phyloP scores from a whole-genome alignment of 2,888 invertebrate genomes.

The Smittia aterrima region DNA sequence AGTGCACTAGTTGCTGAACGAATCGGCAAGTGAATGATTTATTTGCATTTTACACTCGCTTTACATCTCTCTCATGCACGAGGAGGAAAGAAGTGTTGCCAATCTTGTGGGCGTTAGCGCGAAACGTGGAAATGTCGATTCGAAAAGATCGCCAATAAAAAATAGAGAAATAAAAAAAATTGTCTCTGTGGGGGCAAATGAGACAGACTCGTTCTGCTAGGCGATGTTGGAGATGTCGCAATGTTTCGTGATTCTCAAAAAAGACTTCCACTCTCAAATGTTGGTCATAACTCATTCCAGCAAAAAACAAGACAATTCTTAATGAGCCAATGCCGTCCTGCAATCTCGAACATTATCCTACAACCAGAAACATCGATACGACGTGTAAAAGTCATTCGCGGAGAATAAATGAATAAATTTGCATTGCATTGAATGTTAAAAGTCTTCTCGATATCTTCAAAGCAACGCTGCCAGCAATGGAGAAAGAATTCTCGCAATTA shows the following conservation, averaged over 20 bases:
- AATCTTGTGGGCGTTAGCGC: not conserved
- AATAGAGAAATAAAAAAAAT: not conserved
- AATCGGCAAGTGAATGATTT: constrained; percentile 38
- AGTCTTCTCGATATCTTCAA: not conserved
- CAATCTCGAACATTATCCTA: not conserved
- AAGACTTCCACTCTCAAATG: constrained; percentile 8
- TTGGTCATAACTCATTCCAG: not conserved
- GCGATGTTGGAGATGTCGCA: constrained; percentile 14
- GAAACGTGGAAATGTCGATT: not conserved
- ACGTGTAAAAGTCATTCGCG: not conserved
- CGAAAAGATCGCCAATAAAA: constrained; percentile 18
- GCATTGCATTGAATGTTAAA: not conserved
- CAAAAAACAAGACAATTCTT: not conserved
- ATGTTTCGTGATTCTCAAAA: not conserved
- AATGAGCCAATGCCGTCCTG: not conserved
- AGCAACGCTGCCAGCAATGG: not conserved
- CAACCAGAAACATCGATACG: not conserved
- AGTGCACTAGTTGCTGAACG: not conserved
- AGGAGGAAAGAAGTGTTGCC: not conserved
- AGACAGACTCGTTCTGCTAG: not conserved
- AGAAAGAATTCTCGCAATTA: not conserved
- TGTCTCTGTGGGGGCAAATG: not conserved
- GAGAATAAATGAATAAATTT: constrained; percentile 18
- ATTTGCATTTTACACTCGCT: constrained; percentile 4
- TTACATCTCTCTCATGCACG: not conserved